Percentiles rank a stretch among this genome's conserved stretches.
phyloP scores from a whole-genome alignment of 2,797 vertebrate species.

The Labroides dimidiatus region DNA sequence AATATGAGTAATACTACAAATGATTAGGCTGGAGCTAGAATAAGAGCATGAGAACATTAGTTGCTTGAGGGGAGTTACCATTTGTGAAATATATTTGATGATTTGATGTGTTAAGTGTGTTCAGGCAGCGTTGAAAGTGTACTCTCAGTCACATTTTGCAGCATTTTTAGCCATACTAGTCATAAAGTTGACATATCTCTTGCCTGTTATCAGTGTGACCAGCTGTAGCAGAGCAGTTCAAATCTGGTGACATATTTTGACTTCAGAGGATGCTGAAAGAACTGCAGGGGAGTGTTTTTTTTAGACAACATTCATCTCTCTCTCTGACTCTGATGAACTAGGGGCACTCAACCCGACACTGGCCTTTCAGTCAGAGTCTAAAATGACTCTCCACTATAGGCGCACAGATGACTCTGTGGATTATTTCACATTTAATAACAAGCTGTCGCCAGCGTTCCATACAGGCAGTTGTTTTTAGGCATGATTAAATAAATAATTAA shows the following conservation, averaged over 20 bases:
- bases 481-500: conserved; percentile 23
- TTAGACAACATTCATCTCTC: conserved; percentile 47
- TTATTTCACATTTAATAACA: conserved; percentile 61
- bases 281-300: conserved; percentile 19
- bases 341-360: conserved; percentile 45
- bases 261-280: conserved; percentile 35
- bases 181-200: conserved; percentile 16
- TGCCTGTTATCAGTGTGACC: conserved; percentile 61
- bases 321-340: conserved; percentile 45
- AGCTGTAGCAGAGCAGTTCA: conserved; percentile 51
- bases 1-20: no score
- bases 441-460: conserved; percentile 46
- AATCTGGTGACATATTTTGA: conserved; percentile 39
- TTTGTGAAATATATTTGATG: no score
- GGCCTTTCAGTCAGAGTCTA: conserved; percentile 53
- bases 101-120: neutral
- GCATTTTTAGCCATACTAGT: conserved; percentile 23
- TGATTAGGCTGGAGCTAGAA: no score
- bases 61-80: no score
- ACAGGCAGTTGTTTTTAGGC: conserved; percentile 33
- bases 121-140: neutral
- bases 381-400: conserved; percentile 48
- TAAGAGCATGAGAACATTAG: no score
- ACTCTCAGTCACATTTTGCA: conserved; percentile 12
- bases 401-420: conserved; percentile 51